Evolutionary conservation across 2,888 invertebrate genomes (phyloP).

Genomic region (Pristionchus arcanus): DNA sequence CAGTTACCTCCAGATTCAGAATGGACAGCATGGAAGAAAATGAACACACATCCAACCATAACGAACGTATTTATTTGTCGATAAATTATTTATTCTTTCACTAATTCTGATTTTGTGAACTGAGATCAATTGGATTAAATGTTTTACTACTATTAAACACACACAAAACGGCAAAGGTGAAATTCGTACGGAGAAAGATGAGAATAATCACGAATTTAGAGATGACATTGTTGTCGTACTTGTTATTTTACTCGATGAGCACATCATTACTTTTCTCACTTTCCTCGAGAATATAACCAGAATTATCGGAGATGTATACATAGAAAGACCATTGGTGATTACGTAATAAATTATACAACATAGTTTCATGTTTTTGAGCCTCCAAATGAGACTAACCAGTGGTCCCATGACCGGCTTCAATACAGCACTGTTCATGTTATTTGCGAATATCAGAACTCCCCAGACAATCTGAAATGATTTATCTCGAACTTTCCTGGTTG

Average conservation of each 20-base stretch:
- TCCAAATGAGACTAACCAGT: not conserved
- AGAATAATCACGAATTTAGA: not conserved
- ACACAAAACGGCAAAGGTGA: not conserved
- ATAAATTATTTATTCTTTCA: constrained; percentile 7
- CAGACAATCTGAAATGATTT: not conserved
- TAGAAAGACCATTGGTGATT: not conserved
- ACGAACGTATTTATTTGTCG: not conserved
- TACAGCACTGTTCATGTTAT: not conserved
- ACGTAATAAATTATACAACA: not conserved
- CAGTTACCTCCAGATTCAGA: constrained; percentile 27
- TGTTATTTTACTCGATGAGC: not conserved
- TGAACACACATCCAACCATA: not conserved
- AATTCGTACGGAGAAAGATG: not conserved
- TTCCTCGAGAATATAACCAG: not conserved
- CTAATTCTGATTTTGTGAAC: not conserved
- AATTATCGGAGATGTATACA: not conserved
- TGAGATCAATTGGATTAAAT: not conserved
- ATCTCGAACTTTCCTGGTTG: not conserved
- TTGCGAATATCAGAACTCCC: not conserved
- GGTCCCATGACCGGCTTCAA: not conserved
- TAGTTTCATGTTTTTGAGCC: not conserved
- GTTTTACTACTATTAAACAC: not conserved
- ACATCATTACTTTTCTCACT: constrained; percentile 2
- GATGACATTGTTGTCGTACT: not conserved
- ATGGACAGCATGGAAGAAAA: not conserved